phyloP scores from a whole-genome alignment of 1,140 invertebrate genomes.

The Trichomalopsis sarcophagae region DNA sequence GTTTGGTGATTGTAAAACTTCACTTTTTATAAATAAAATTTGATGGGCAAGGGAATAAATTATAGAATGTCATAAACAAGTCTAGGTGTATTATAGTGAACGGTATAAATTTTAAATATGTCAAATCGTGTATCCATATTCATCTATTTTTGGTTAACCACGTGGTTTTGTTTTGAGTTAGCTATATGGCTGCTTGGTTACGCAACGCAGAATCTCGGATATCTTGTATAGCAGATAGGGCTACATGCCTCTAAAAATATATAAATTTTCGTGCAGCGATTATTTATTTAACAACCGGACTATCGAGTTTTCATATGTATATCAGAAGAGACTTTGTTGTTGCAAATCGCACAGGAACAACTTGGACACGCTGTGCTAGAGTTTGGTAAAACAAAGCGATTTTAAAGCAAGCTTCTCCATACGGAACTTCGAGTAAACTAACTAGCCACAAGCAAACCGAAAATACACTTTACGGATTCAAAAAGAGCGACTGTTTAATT shows the following conservation, averaged over 20 bases:
- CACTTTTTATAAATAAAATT: background rate
- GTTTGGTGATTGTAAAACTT: too few relatives aligned
- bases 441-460: background rate
- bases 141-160: background rate
- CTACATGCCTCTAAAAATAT: too few relatives aligned
- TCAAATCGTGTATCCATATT: background rate
- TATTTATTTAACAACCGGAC: too few relatives aligned
- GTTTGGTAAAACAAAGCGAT: background rate
- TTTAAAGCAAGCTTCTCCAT: background rate
- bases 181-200: background rate
- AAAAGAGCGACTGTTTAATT: too few relatives aligned
- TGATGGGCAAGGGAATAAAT: background rate
- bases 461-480: background rate
- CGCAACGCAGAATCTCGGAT: background rate
- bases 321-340: too few relatives aligned
- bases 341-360: background rate
- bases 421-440: background rate
- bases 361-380: background rate
- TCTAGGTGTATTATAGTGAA: background rate
- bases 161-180: conserved; percentile 4
- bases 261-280: too few relatives aligned
- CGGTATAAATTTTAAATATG: background rate
- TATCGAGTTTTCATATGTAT: too few relatives aligned
- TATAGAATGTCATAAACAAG: background rate
- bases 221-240: background rate